phyloP scores from a whole-genome alignment of 2,797 vertebrate species.

The Pygocentrus nattereri region DNA sequence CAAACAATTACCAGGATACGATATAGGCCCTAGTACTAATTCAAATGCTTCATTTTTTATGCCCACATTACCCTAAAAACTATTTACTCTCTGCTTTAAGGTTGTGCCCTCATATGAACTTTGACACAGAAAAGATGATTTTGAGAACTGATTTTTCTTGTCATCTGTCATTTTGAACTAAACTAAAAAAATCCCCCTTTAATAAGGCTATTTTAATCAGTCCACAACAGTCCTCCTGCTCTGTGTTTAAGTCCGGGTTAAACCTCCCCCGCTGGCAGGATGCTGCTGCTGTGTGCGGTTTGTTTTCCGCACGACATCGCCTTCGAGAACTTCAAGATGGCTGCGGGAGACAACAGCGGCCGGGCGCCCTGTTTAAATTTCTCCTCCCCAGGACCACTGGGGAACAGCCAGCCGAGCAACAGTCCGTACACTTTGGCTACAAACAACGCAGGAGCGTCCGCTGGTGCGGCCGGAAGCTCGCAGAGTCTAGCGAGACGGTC shows the following conservation, averaged over 20 bases:
- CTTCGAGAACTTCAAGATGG: slow-evolving; percentile 81
- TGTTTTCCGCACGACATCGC: slow-evolving; percentile 47
- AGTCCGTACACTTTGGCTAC: slow-evolving; percentile 79
- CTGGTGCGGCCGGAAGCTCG: slow-evolving; percentile 67
- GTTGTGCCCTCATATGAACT: too few species aligned
- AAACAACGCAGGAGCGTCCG: slow-evolving; percentile 75
- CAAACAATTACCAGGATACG: too few species aligned
- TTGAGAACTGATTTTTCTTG: not conserved
- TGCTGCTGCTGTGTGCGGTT: slow-evolving; percentile 6
- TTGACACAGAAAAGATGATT: too few species aligned
- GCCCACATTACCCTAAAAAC: too few species aligned
- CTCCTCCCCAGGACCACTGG: slow-evolving; percentile 77
- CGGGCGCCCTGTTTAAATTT: slow-evolving; percentile 85
- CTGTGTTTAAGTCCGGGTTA: not conserved
- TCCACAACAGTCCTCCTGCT: not conserved
- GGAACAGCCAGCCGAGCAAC: slow-evolving; percentile 83
- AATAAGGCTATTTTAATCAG: not conserved
- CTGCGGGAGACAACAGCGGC: slow-evolving; percentile 87
- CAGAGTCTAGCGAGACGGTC: slow-evolving; percentile 76
- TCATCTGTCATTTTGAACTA: not conserved
- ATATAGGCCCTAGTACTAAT: too few species aligned
- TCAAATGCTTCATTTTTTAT: too few species aligned
- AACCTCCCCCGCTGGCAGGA: not conserved
- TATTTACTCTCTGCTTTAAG: too few species aligned
- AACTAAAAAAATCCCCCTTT: not conserved